Evolutionary conservation across 2,797 vertebrate species (phyloP).

Genomic region (Lophotriccus pileatus): DNA sequence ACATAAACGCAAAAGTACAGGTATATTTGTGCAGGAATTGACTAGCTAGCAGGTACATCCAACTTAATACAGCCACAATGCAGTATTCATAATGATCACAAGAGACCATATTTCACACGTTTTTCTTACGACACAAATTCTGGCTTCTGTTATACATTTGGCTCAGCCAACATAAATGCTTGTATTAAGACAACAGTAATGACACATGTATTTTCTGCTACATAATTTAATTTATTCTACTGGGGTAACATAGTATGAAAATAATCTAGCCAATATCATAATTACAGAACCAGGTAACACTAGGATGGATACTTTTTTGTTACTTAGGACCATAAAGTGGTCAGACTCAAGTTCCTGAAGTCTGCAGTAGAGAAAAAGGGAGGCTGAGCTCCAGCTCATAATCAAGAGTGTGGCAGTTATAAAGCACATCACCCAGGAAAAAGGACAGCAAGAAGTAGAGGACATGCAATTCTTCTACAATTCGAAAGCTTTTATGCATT

Average conservation of each 20-base stretch:
- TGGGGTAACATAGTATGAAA: neutral
- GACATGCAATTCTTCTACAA: neutral
- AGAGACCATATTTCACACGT: neutral
- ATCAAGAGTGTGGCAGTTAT: neutral
- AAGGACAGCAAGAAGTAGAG: accelerated
- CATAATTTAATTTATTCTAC: neutral
- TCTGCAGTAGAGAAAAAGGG: neutral
- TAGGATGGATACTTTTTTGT: neutral
- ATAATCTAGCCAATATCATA: neutral
- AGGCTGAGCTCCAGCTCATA: neutral
- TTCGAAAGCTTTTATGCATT: neutral
- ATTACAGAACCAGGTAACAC: neutral
- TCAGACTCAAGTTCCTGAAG: neutral
- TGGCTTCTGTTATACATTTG: neutral
- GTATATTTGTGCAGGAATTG: neutral
- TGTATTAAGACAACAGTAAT: neutral
- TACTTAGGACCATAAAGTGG: neutral
- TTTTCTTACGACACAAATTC: neutral
- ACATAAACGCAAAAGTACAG: neutral
- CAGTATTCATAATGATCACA: neutral
- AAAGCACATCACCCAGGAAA: neutral
- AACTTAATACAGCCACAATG: neutral
- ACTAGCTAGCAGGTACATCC: neutral
- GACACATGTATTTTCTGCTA: neutral
- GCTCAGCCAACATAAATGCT: neutral